phyloP scores from a whole-genome alignment of 2,888 invertebrate species.

The Nephrotoma appendiculata region DNA sequence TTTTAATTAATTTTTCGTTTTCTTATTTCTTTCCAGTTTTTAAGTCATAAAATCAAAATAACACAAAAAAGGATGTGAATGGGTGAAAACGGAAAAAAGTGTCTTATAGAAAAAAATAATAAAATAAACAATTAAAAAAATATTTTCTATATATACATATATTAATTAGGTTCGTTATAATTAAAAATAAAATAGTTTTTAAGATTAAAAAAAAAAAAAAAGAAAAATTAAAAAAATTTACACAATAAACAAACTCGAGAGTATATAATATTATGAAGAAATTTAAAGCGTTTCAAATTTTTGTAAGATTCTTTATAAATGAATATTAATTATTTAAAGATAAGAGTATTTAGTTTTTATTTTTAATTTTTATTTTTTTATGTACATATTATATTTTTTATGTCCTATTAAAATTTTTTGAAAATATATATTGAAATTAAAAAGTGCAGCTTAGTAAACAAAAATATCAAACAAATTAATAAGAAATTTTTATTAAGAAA shows the following conservation, averaged over 20 bases:
- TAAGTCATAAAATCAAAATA: background rate
- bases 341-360: background rate
- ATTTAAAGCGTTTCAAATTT: background rate
- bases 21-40: background rate
- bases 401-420: background rate
- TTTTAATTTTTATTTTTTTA: background rate
- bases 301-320: background rate
- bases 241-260: background rate
- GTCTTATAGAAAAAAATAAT: background rate
- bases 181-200: background rate
- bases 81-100: background rate
- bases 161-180: background rate
- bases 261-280: background rate
- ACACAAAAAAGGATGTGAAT: background rate
- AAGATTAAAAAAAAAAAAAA: background rate
- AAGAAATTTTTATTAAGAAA: background rate
- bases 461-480: background rate
- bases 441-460: background rate
- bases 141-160: background rate
- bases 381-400: background rate
- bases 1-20: background rate
- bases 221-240: background rate
- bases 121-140: background rate
- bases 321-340: background rate
- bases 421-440: background rate